These are phyloP conservation scores for Strix uralensis DNA, from an alignment of 2,113 vertebrate genomes.

Conservation along the genomic window DNA sequence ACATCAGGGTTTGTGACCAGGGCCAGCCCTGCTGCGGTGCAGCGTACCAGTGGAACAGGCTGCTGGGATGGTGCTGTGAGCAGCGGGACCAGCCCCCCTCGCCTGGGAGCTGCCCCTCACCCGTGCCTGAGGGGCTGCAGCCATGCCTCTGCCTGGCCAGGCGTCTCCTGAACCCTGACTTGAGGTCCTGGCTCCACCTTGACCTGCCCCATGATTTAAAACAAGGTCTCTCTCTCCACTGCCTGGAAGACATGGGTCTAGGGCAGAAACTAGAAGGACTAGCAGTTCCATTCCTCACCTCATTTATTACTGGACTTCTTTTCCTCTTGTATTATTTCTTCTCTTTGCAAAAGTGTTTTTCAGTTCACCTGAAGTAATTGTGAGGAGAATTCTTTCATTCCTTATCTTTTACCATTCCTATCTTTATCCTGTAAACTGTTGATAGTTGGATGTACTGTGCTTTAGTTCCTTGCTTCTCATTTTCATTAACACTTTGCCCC, in stretches of 20 bases:
- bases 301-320: neutral
- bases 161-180: accelerated
- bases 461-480: neutral
- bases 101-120: neutral
- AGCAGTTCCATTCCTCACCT: neutral
- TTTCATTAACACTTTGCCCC: neutral
- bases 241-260: neutral
- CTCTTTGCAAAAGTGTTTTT: neutral
- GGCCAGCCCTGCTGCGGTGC: accelerated
- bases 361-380: neutral
- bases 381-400: neutral
- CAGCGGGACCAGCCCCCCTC: accelerated
- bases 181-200: accelerated
- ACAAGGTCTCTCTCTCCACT: neutral
- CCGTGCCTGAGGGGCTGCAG: accelerated
- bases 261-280: neutral
- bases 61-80: neutral
- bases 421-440: neutral
- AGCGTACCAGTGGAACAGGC: accelerated
- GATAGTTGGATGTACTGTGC: neutral
- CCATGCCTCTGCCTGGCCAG: neutral
- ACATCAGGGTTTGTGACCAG: neutral
- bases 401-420: neutral
- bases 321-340: neutral
- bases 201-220: neutral